These are phyloP conservation scores for Heliornis fulica DNA, from an alignment of 2,113 vertebrate species.

Conservation along the genomic window DNA sequence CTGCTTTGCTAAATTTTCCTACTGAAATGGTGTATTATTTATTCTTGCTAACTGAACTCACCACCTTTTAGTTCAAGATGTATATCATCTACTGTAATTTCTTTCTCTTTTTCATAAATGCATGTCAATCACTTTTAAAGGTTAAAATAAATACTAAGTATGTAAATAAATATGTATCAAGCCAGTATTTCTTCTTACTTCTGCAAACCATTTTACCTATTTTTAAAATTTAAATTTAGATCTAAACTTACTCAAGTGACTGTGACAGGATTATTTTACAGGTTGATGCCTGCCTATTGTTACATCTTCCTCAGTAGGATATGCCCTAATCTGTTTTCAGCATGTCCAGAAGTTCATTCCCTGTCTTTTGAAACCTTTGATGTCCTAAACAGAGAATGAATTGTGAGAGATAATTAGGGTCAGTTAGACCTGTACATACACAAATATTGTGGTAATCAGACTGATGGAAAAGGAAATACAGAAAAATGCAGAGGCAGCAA, in stretches of 20 bases:
- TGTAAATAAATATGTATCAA: neutral
- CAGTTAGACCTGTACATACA: neutral
- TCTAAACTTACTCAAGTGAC: neutral
- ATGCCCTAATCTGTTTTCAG: neutral
- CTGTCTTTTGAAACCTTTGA: neutral
- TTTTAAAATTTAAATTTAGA: neutral
- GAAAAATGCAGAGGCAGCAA: neutral
- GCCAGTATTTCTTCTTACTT: neutral
- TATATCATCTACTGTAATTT: neutral
- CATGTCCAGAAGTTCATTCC: neutral
- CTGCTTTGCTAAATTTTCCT: neutral
- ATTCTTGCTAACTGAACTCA: neutral
- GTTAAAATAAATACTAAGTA: neutral
- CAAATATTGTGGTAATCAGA: slow-evolving; percentile 3
- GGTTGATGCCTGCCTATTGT: neutral
- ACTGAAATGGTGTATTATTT: neutral
- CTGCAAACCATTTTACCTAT: neutral
- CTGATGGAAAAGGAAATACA: neutral
- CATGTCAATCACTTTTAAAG: neutral
- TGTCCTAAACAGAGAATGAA: neutral
- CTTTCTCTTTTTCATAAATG: neutral
- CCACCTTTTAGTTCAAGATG: neutral
- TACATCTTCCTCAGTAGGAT: neutral
- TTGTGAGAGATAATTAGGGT: neutral
- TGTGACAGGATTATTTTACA: neutral